phyloP scores from a whole-genome alignment of 2,113 vertebrate genomes.

The Trogon surrucura region DNA sequence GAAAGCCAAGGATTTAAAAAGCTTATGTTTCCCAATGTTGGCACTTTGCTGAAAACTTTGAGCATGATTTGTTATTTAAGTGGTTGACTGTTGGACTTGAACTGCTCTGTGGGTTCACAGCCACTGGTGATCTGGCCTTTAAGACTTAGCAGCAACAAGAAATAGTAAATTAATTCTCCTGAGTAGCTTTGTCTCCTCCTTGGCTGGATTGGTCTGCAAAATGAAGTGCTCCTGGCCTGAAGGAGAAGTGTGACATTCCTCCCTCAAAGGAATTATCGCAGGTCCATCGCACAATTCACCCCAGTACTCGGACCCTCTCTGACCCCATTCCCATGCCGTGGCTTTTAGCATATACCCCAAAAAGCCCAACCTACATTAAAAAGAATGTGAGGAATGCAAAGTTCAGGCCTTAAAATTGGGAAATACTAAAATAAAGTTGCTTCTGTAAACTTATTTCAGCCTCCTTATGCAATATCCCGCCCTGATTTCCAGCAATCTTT shows the following conservation, averaged over 20 bases:
- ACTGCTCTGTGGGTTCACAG: not conserved
- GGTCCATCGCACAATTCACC: not conserved
- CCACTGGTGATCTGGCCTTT: not conserved
- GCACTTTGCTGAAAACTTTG: not conserved
- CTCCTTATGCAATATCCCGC: not conserved
- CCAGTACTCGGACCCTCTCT: not conserved
- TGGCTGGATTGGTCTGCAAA: not conserved
- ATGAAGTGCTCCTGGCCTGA: slow-evolving; percentile 28
- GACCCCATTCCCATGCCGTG: accelerated
- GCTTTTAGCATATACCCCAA: not conserved
- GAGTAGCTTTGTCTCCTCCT: not conserved
- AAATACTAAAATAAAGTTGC: not conserved
- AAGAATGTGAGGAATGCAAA: not conserved
- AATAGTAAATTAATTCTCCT: not conserved
- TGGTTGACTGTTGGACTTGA: not conserved
- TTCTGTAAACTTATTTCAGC: not conserved
- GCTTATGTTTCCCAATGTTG: accelerated
- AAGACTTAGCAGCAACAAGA: not conserved
- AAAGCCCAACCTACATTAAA: not conserved
- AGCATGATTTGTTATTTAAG: not conserved
- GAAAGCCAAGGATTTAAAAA: not conserved
- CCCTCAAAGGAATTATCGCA: not conserved
- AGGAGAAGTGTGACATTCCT: slow-evolving; percentile 26
- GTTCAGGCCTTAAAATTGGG: not conserved
- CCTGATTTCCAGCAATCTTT: not conserved